Evolutionary conservation across 2,888 invertebrate genomes (phyloP), one percentile per base, ranked within the genome.

Genomic region (Sesia apiformis): DNA sequence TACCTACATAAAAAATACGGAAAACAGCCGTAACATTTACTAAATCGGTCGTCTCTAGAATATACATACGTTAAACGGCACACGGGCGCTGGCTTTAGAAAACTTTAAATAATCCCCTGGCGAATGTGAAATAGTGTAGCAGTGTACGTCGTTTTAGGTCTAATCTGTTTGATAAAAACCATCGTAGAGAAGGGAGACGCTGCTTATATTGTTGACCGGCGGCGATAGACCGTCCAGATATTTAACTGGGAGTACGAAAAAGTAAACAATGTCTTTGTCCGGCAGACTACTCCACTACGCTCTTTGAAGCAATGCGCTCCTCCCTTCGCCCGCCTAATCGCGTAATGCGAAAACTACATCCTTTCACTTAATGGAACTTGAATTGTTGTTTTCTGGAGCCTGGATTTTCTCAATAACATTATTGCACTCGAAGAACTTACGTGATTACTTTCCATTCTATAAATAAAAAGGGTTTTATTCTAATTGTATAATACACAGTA

Each of bases 81-180:
- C 64, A 61, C 63, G 63, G 60, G 64, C 63, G 61, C 58, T 57
- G 61, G 63, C 63, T 64, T 65, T 23, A 5, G 59, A 64, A 76
- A 78, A 77, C 76, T 78, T 76, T 73, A 76, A 78, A 78, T 80
- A 79, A 78, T 75, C 73, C 73, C 67, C 62, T 52, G 56, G 72
- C 73, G 76, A 71, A 76, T 75, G 70, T 69, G 70, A 72, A 73
- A 76, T 74, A 74, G 74, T 75, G 70, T 67, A 70, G 70, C 46
- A 23, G n/a, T 62, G 69, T 65, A 69, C 69, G 69, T 72, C 68
- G 67, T 70, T 67, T 63, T 58, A 61, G 65, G 69, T 68, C 69
- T 79, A 79, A 79, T 79, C 79, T 77, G 67, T 58, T 64, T 71
- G 72, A 76, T 76, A 77, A 78, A 79, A 78, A 78, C 70, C 70